Conservation (phyloP, 2,113 vertebrate genomes). For the Megaptera novaeangliae region DNA sequence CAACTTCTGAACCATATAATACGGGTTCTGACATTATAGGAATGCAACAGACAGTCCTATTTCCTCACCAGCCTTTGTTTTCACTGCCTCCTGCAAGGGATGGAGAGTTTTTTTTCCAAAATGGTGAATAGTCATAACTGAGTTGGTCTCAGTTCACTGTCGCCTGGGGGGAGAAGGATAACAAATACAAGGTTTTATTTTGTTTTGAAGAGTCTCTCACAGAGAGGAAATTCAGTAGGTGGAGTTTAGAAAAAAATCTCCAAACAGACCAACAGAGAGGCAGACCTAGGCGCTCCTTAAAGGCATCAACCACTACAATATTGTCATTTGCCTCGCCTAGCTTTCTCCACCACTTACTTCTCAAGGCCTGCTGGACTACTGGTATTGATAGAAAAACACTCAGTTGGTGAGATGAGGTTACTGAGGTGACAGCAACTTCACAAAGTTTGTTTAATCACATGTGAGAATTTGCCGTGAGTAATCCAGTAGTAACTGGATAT, state of each 20-base stretch:
- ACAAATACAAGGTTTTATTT: neutral
- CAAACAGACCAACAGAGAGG: neutral
- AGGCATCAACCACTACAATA: neutral
- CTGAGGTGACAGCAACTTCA: neutral
- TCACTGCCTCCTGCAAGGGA: neutral
- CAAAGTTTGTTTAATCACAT: neutral
- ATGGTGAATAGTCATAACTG: neutral
- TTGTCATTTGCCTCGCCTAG: neutral
- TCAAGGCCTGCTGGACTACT: neutral
- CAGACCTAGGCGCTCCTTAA: neutral
- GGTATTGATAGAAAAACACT: neutral
- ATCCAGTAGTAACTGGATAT: neutral
- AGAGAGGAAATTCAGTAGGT: neutral
- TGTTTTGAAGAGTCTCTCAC: neutral
- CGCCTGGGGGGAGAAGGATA: neutral
- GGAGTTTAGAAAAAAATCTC: neutral
- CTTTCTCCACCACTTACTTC: neutral
- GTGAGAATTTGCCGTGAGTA: neutral
- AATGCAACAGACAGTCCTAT: neutral
- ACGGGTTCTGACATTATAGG: neutral
- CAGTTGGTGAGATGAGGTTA: neutral
- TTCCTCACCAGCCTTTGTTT: neutral
- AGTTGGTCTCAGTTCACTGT: neutral
- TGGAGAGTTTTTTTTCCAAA: neutral
- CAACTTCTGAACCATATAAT: neutral